phyloP scores from a whole-genome alignment of 2,797 vertebrate species.

The Strix occidentalis region DNA sequence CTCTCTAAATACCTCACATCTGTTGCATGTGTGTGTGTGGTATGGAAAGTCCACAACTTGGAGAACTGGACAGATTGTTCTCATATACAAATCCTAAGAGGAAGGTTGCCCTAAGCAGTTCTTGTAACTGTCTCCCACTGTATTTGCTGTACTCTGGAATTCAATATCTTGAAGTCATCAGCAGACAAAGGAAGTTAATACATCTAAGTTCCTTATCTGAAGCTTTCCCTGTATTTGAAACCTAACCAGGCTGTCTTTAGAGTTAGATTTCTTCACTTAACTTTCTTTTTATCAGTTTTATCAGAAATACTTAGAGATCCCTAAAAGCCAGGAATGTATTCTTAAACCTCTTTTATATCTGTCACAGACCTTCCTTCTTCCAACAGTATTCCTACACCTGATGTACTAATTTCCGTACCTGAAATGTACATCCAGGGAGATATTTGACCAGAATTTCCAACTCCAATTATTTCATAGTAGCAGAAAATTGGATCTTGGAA shows the following conservation, averaged over 20 bases:
- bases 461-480: background rate
- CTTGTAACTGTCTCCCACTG: background rate
- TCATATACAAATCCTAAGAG: background rate
- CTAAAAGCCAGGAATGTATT: background rate
- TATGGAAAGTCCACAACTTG: background rate
- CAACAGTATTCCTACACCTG: background rate
- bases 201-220: background rate
- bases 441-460: background rate
- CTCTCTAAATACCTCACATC: background rate
- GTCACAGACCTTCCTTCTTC: background rate
- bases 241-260: background rate
- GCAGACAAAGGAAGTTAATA: background rate
- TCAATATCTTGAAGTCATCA: background rate
- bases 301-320: background rate
- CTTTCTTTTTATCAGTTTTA: background rate
- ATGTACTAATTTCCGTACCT: background rate
- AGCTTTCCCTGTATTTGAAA: background rate
- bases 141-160: background rate
- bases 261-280: background rate
- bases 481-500: background rate
- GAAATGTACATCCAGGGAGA: background rate
- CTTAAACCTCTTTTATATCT: background rate
- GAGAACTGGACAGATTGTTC: background rate
- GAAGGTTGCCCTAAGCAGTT: background rate
- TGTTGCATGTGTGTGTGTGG: background rate